These are phyloP conservation scores for Zaprionus lachaisei DNA, from an alignment of 1,140 invertebrate genomes.

Conservation along the genomic window DNA sequence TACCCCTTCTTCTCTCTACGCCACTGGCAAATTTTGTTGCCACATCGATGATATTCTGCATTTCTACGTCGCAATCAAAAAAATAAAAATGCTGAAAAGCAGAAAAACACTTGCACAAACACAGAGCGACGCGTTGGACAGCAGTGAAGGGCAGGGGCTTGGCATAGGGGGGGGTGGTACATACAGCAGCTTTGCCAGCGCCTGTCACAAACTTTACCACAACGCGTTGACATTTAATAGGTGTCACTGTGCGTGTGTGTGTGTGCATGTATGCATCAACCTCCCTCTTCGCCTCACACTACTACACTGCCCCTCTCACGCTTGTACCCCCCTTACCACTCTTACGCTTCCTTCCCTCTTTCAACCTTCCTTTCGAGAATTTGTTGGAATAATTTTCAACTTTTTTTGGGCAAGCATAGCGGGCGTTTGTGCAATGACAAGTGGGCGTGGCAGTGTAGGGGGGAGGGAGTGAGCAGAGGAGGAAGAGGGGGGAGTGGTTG, in stretches of 20 bases:
- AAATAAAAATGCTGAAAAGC: slow-evolving; percentile 23
- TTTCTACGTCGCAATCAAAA: not conserved
- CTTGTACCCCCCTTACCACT: too few relatives aligned
- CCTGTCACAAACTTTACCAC: slow-evolving; percentile 39
- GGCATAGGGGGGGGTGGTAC: not conserved
- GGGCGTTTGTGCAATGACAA: not conserved
- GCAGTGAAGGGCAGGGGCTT: not conserved
- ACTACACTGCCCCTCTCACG: too few relatives aligned
- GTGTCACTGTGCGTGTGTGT: slow-evolving; percentile 28
- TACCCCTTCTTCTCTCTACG: not conserved
- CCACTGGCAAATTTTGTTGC: slow-evolving; percentile 31
- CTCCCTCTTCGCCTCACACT: not conserved
- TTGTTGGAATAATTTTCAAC: slow-evolving; percentile 54
- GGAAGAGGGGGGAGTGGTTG: not conserved
- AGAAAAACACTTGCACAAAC: slow-evolving; percentile 30
- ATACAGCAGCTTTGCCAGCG: slow-evolving; percentile 14
- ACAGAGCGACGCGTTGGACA: not conserved
- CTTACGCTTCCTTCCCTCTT: too few relatives aligned
- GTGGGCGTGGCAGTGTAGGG: not conserved
- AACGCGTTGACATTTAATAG: slow-evolving; percentile 47
- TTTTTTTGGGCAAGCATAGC: slow-evolving; percentile 21
- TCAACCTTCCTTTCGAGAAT: slow-evolving; percentile 11
- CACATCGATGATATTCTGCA: slow-evolving; percentile 42
- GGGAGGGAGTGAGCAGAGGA: too few relatives aligned
- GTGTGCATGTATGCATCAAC: slow-evolving; percentile 9